Percentiles rank a stretch among this genome's conserved stretches.
Evolutionary conservation across 2,113 vertebrate genomes (phyloP).

Genomic region (Hepsetus odoe): DNA sequence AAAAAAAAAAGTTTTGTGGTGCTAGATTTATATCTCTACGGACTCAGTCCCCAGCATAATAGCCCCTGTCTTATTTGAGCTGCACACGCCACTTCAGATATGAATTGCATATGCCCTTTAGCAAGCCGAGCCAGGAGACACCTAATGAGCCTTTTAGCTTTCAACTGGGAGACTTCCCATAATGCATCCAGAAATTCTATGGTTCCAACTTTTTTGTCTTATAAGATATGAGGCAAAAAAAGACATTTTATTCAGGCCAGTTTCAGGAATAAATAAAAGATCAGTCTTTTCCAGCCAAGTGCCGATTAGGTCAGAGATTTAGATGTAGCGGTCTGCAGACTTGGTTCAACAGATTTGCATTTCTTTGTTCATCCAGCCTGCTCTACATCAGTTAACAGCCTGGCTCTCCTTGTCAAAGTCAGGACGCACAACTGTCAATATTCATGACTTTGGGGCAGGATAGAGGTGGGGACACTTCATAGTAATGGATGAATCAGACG

Average conservation of each 20-base stretch:
- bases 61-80: conserved; percentile 71
- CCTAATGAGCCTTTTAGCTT: conserved; percentile 80
- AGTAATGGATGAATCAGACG: conserved; percentile 34
- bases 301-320: conserved; percentile 69
- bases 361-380: conserved; percentile 51
- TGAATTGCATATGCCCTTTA: conserved; percentile 76
- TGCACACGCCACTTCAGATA: conserved; percentile 67
- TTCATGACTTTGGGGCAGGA: conserved; percentile 61
- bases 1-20: conserved; percentile 72
- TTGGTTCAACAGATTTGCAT: conserved; percentile 69
- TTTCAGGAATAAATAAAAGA: conserved; percentile 81
- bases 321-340: conserved; percentile 58
- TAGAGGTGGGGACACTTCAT: conserved; percentile 53
- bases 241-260: conserved; percentile 68
- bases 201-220: conserved; percentile 64
- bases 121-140: conserved; percentile 65
- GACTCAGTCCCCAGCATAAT: conserved; percentile 55
- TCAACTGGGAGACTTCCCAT: conserved; percentile 73
- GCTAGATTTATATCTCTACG: conserved; percentile 64
- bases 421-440: conserved; percentile 59
- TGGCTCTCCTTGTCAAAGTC: conserved; percentile 61
- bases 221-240: conserved; percentile 62
- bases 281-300: conserved; percentile 66
- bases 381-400: conserved; percentile 58
- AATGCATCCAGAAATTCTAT: conserved; percentile 67